Base-by-base conservation (phyloP, 2,113 vertebrate genomes). In the Tonatia bakeri region DNA sequence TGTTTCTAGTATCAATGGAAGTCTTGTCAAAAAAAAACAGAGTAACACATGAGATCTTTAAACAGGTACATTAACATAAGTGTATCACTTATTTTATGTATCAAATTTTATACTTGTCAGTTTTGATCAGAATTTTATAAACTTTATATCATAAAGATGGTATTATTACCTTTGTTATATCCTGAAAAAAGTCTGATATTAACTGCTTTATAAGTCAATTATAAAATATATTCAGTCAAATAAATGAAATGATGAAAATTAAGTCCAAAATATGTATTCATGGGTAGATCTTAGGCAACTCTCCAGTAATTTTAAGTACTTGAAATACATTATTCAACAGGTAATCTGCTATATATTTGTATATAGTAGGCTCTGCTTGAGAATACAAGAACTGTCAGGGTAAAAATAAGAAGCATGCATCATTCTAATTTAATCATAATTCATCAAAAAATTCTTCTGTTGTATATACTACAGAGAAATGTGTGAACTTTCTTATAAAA, bases 271-370 rank as follows among this genome's bases (percentile, higher is more conserved):
- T 98, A 96, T 96, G 85, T 98, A 96, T 98, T 98, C 96, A 95
- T 95, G 87, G 98, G 95, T 97, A 98, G 97, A 97, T 98, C 92
- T 98, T 98, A 97, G 92, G 96, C 96, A 98, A 98, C 97, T 98
- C 95, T 96, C 90, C 92, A 36, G 95, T 98, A 98, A 98, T 98
- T 98, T 98, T 97, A 98, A 98, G 96, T 94, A 98, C 94, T 98
- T 97, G 96, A 98, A 98, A 98, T 98, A 97, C 97, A 98, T 98
- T 98, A 98, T 98, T 98, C 98, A 98, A 98, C 97, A 98, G 98
- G 98, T 98, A 98, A 98, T 96, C 94, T 98, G 95, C 97, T 97
- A 76, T 98, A 96, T 97, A 98, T 97, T 97, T 98, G 91, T 86
- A 76, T 98, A 97, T 98, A 98, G 98, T 98, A 97, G 96, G 91